Percentiles rank a stretch among this genome's conserved stretches.
These are phyloP conservation scores for Agapornis canus DNA, from an alignment of 2,797 vertebrate genomes.

Conservation along the genomic window DNA sequence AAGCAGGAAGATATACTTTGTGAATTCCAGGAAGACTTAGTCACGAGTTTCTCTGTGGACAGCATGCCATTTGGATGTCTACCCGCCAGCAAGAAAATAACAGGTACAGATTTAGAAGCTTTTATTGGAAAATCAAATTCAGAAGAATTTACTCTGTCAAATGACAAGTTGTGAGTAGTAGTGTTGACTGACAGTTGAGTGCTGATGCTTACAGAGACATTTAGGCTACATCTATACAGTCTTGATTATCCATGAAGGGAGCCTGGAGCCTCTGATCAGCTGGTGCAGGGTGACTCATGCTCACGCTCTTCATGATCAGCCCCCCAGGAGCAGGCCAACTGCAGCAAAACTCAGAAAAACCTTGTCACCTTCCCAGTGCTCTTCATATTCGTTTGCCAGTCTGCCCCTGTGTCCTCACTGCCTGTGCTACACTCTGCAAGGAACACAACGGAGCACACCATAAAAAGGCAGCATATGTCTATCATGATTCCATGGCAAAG, in stretches of 20 bases:
- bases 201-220: not conserved
- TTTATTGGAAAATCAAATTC: slow-evolving; percentile 2
- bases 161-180: not conserved
- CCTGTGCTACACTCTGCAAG: not conserved
- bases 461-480: not conserved
- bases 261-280: not conserved
- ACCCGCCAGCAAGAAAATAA: not conserved
- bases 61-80: slow-evolving; percentile 15
- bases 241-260: not conserved
- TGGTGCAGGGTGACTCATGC: not conserved
- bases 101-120: not conserved
- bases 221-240: not conserved
- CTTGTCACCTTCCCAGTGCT: fast-evolving
- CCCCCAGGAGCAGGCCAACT: not conserved
- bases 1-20: not conserved
- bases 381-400: not conserved
- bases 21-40: not conserved
- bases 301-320: not conserved
- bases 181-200: not conserved
- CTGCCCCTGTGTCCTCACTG: fast-evolving
- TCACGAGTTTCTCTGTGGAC: not conserved
- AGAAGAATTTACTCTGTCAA: not conserved
- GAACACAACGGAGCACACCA: not conserved
- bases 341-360: not conserved
- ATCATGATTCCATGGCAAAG: not conserved